Percentiles rank a stretch among this genome's conserved stretches.
These are phyloP conservation scores for Shinisaurus crocodilurus DNA, from an alignment of 2,113 vertebrate genomes.

Conservation along the genomic window DNA sequence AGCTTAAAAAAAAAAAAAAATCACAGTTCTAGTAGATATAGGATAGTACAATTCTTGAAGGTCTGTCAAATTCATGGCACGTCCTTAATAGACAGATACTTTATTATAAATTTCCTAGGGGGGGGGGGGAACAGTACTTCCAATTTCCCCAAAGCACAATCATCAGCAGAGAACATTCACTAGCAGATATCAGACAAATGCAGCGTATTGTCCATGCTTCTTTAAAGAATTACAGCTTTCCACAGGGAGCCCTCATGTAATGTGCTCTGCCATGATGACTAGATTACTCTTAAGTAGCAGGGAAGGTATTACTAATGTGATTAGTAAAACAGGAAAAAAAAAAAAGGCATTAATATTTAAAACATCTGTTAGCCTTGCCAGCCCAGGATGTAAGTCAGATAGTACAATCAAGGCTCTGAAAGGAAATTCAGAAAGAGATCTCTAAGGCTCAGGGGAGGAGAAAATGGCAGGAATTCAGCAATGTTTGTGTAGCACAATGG, in stretches of 20 bases:
- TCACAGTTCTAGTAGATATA: neutral
- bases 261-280: neutral
- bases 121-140: slow-evolving; percentile 44
- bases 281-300: slow-evolving; percentile 25
- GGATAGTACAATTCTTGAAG: slow-evolving; percentile 39
- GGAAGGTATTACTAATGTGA: slow-evolving; percentile 35
- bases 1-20: neutral
- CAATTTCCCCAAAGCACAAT: slow-evolving; percentile 50
- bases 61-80: slow-evolving; percentile 44
- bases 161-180: slow-evolving; percentile 52
- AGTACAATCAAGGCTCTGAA: neutral
- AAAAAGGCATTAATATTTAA: slow-evolving; percentile 56
- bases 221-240: slow-evolving; percentile 41
- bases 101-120: slow-evolving; percentile 24
- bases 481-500: neutral
- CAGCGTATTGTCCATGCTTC: slow-evolving; percentile 26
- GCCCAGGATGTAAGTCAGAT: neutral
- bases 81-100: slow-evolving; percentile 49
- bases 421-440: neutral
- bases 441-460: neutral
- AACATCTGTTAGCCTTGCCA: neutral
- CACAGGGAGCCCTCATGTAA: slow-evolving; percentile 6
- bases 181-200: slow-evolving; percentile 47
- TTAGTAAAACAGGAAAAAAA: slow-evolving; percentile 16
- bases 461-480: neutral